Conservation (phyloP, 1,140 invertebrate species). For the Maconellicoccus hirsutus region DNA sequence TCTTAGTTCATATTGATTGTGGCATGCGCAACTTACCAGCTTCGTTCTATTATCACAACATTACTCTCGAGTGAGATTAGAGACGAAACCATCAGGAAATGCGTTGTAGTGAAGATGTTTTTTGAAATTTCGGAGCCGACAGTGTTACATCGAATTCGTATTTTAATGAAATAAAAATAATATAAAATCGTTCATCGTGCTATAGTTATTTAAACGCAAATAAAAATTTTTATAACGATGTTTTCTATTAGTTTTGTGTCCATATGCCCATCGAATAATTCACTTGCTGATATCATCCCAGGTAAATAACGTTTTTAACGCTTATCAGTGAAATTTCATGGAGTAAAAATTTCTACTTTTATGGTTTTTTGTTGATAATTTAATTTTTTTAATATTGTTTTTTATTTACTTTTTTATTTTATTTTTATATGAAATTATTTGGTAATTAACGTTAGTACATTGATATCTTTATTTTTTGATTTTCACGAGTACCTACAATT, state of each 20-base stretch:
- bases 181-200: neutral
- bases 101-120: neutral
- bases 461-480: too few relatives aligned
- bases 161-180: neutral
- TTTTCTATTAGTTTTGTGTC: neutral
- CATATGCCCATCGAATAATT: neutral
- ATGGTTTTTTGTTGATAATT: too few relatives aligned
- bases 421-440: too few relatives aligned
- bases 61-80: neutral
- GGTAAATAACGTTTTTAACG: too few relatives aligned
- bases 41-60: neutral
- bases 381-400: too few relatives aligned
- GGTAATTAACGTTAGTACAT: too few relatives aligned
- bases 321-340: too few relatives aligned
- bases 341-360: too few relatives aligned
- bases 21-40: neutral
- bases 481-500: too few relatives aligned
- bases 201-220: neutral
- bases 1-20: neutral
- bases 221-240: neutral
- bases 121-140: neutral
- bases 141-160: neutral
- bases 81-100: conserved; percentile 8
- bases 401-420: too few relatives aligned
- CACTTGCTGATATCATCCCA: too few relatives aligned